Base-by-base conservation (phyloP, 2,113 vertebrate species). In the Crypturellus undulatus region DNA sequence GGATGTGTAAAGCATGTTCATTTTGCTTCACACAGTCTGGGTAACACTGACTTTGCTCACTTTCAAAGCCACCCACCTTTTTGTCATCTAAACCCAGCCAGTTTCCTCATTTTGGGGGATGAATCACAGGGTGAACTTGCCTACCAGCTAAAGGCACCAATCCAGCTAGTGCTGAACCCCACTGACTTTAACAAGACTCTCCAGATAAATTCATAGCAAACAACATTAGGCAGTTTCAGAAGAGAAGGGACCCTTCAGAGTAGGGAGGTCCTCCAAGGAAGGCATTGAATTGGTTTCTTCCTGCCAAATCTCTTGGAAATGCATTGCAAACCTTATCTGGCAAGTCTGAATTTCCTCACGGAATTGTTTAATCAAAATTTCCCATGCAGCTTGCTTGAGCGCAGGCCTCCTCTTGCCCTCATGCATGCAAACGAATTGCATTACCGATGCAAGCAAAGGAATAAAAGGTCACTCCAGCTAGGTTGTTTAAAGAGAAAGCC, bases 401-500 rank as follows among this genome's bases (percentile, higher is more conserved):
- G 11, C 63, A 49, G 72, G 49, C 62, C 84, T 85, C 75, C 67
- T 49, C 10, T 38, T 51, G 43, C 49, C 81, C 62, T 87, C 79
- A 79, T 70, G 30, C 65, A 82, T 77, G 58, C 36, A 65, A 94
- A 85, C 0, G 1, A 47, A 30, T 83, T 24, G 43, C 25, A 49
- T 82, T 90, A 85, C n/a, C 79, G 79, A 90, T 88, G 76, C 64
- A 90, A 70, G 68, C n/a, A 88, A 69, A 45, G 59, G 68, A 84
- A 87, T 36, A 59, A 96, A 88, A 96, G 75, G 83, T 90, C 93
- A 94, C 51, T 18, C n/a, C 83, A 71, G 68, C 30, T 85, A 88
- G 76, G 92, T 95, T 92, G 90, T 91, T 92, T 88, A 83, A 85
- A 91, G n/a, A 87, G 28, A 69, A 92, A 80, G 30, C 63, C 82